phyloP scores from a whole-genome alignment of 2,113 vertebrate genomes.

The Spea multiplicata region DNA sequence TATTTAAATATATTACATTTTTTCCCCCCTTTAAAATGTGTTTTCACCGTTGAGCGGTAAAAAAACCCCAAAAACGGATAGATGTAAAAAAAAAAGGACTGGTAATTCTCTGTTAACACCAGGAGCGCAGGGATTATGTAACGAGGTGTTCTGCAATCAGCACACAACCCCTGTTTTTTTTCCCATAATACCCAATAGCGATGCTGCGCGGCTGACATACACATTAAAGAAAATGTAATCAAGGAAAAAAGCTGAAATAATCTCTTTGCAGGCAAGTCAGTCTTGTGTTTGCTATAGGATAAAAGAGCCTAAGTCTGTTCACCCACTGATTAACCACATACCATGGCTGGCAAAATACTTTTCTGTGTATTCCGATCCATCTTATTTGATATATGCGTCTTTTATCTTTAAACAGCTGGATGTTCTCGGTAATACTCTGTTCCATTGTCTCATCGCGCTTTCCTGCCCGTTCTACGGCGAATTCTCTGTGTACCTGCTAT shows the following conservation, averaged over 20 bases:
- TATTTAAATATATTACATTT: not conserved
- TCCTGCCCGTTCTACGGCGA: not conserved
- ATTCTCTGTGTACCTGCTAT: not conserved
- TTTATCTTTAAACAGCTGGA: not conserved
- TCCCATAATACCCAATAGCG: constrained; percentile 2
- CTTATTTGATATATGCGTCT: not conserved
- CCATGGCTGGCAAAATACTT: not conserved
- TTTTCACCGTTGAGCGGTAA: not conserved
- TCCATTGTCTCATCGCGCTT: not conserved
- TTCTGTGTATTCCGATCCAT: not conserved
- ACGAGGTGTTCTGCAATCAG: not conserved
- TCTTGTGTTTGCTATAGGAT: not conserved
- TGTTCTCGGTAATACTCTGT: not conserved
- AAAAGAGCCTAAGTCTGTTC: not conserved
- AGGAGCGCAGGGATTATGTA: no score
- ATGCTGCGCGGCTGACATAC: constrained; percentile 3
- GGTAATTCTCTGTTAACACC: no score
- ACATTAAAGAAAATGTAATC: constrained; percentile 33
- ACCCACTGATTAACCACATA: constrained; percentile 19
- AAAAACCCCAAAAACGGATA: constrained; percentile 10
- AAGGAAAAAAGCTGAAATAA: not conserved
- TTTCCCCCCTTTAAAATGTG: not conserved
- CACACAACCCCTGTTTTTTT: not conserved
- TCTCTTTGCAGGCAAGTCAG: not conserved
- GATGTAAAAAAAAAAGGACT: not conserved